Conservation (phyloP, 2,888 invertebrate genomes). For the Doris montereyensis region DNA sequence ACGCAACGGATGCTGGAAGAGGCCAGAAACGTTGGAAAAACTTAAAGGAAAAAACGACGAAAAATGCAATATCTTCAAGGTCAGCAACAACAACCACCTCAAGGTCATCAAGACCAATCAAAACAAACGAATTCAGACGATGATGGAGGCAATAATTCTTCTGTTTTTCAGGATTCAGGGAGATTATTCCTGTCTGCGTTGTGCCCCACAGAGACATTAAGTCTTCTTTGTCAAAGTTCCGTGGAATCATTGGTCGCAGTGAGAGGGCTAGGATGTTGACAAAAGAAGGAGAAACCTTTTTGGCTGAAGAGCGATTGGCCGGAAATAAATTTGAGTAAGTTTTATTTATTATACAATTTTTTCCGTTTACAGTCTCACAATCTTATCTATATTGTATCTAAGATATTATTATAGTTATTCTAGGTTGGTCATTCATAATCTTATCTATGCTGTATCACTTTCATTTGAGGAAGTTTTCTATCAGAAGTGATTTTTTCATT, state of each 20-base stretch:
- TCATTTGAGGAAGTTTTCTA: too few species aligned
- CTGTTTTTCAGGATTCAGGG: constrained; percentile 56
- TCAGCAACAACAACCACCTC: not conserved
- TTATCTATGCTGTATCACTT: too few species aligned
- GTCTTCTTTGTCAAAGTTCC: not conserved
- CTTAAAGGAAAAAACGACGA: constrained; percentile 46
- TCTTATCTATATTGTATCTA: too few species aligned
- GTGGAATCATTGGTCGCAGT: not conserved
- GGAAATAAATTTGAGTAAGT: constrained; percentile 36
- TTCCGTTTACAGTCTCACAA: too few species aligned
- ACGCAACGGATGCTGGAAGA: constrained; percentile 54
- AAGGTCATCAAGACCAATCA: not conserved
- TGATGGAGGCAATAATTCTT: constrained; percentile 20
- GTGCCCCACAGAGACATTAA: constrained; percentile 45
- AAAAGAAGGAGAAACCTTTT: not conserved
- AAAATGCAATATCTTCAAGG: constrained; percentile 32
- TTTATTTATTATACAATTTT: too few species aligned
- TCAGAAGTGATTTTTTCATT: too few species aligned
- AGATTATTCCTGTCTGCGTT: constrained; percentile 63
- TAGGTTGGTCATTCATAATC: too few species aligned
- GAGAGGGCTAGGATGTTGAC: constrained; percentile 24
- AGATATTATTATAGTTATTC: too few species aligned
- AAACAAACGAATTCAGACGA: not conserved
- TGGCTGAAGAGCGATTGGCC: constrained; percentile 33
- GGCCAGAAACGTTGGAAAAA: constrained; percentile 52